Percentiles rank a stretch among this genome's conserved stretches.
These are phyloP conservation scores for Cyclophora punctaria DNA, from an alignment of 2,888 invertebrate species.

Conservation along the genomic window DNA sequence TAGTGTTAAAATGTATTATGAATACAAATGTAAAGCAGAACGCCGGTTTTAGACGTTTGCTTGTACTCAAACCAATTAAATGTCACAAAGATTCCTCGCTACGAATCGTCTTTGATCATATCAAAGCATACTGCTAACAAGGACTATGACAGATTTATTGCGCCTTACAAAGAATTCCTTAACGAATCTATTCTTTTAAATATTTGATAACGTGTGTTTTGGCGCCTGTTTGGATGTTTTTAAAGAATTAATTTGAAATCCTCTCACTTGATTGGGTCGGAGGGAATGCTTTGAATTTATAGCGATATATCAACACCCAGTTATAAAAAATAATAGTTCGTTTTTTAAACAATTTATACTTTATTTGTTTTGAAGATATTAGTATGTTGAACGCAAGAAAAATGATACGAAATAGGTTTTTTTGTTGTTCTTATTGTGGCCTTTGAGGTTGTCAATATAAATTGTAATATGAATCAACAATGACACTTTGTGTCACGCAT, in stretches of 20 bases:
- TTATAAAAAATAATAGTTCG: too few relatives aligned
- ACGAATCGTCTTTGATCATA: conserved; percentile 62
- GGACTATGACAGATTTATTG: conserved; percentile 67
- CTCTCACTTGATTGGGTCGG: conserved; percentile 1
- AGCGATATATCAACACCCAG: too few relatives aligned
- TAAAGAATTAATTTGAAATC: conserved; percentile 14
- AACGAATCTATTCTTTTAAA: conserved; percentile 40
- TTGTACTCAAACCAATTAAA: conserved; percentile 60
- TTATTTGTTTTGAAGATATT: too few relatives aligned
- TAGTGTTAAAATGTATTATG: conserved; percentile 21
- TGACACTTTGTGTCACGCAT: conserved; percentile 36
- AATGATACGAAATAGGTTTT: too few relatives aligned
- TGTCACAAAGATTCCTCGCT: conserved; percentile 48
- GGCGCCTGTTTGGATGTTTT: conserved; percentile 15
- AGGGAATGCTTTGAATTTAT: too few relatives aligned
- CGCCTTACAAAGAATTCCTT: conserved; percentile 45
- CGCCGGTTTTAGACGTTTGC: conserved; percentile 43
- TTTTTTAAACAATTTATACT: too few relatives aligned
- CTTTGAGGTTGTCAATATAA: neutral
- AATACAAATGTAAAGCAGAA: conserved; percentile 23
- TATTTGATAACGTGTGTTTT: conserved; percentile 12
- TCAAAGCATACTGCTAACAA: conserved; percentile 63
- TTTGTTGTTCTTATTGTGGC: too few relatives aligned
- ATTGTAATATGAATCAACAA: conserved; percentile 11
- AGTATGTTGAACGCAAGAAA: too few relatives aligned